Conservation (phyloP, 2,113 vertebrate genomes). For the Hydrochoerus hydrochaeris region DNA sequence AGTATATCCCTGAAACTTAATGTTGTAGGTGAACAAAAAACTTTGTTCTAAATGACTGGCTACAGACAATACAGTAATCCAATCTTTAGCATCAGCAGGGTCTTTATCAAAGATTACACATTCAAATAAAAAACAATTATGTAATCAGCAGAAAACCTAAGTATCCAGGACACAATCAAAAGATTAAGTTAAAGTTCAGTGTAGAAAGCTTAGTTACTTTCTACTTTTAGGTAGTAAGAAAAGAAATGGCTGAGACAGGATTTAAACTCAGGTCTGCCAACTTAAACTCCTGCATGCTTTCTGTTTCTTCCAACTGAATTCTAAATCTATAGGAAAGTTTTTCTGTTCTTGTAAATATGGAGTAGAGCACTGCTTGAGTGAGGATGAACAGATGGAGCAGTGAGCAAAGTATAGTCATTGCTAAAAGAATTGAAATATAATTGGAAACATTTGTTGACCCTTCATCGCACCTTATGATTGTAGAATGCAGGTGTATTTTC, state of each 20-base stretch:
- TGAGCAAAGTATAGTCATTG: background rate
- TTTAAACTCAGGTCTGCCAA: background rate
- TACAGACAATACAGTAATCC: background rate
- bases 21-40: background rate
- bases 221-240: background rate
- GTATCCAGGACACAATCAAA: background rate
- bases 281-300: conserved; percentile 9
- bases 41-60: background rate
- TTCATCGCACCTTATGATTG: background rate
- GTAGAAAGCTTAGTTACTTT: background rate
- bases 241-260: background rate
- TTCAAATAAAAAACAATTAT: background rate
- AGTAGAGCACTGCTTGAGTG: background rate
- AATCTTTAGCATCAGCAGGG: background rate
- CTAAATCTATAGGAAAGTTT: background rate
- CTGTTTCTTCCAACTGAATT: background rate
- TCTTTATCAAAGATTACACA: conserved; percentile 37
- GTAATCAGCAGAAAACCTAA: background rate
- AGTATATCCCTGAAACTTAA: conserved; percentile 31
- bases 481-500: conserved; percentile 10
- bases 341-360: background rate
- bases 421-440: conserved; percentile 47
- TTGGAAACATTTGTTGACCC: conserved; percentile 45
- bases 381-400: background rate
- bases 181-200: background rate